Base-by-base conservation (phyloP, 92 coral and sea anemone species). In the Umimayanthus kanabou region DNA sequence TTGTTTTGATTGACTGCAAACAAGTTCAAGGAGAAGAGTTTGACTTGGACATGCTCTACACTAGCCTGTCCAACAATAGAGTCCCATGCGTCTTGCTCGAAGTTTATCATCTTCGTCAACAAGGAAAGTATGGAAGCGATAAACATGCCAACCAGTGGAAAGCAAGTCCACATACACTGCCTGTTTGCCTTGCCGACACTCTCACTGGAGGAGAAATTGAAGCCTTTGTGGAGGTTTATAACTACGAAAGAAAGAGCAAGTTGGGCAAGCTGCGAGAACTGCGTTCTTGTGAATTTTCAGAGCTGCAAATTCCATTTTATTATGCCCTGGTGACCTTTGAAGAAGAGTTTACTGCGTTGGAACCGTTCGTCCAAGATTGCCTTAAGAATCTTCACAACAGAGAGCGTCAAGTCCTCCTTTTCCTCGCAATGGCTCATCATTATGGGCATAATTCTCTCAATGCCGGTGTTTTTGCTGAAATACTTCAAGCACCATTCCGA, bases 271-370 rank as follows among this genome's bases (percentile, higher is more conserved):
- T n/a, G n/a, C n/a, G n/a, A n/a, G n/a, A n/a, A n/a, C n/a, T n/a
- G n/a, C n/a, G n/a, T n/a, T n/a, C n/a, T n/a, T n/a, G n/a, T n/a
- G n/a, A n/a, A n/a, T n/a, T n/a, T n/a, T n/a, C n/a, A n/a, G n/a
- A n/a, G n/a, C 64, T 86, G 13, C 95, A 93, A 65, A 93, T 90
- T 14, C 95, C 95, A 0, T 93, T 93, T 39, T 93, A 85, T 76
- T 93, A 93, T 76, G 93, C 90, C 0, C 81, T 93, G 23, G 89
- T 85, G 0, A 80, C 95, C 9, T 93, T 93, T 85, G 87, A 86
- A 76, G 91, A 93, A 4, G n/a, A 88, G 25, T 93, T 93, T 22
- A 79, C 88, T 28, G 92, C 87, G 8, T 73, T 93, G 6, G 87
- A 85, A 43, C 95, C 95, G 23, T 93, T 93, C 71, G 95, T 93